Base-by-base conservation (phyloP, 2,797 vertebrate species). In the Bovichtus variegatus region DNA sequence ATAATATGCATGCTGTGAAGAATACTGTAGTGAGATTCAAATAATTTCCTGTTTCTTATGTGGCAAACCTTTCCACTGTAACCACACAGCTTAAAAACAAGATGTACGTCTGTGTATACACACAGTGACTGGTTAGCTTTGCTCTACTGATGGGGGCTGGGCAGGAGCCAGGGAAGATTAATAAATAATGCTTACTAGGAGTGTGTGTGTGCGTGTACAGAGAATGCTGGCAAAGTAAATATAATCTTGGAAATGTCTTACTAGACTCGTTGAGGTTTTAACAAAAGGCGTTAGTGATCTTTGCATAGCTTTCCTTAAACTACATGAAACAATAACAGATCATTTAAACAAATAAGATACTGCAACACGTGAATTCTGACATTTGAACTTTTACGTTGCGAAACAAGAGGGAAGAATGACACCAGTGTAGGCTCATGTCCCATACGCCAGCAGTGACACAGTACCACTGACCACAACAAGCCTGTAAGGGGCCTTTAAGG, bases 101-200 rank as follows among this genome's bases (percentile, higher is more conserved):
- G 60, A 59, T 6, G 6, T n/a, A 21, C 11, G 13, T n/a, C 23
- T 78, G 43, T 55, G 47, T 43, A 44, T 38, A 58, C 9, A 55
- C n/a, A 50, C 38, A 25, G 47, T 77, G n/a, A n/a, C 69, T 69
- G 43, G 43, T 68, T 54, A n/a, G 29, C 21, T 15, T 76, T 58
- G 23, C 50, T 80, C 41, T 81, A 50, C 31, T 27, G 64, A 65
- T 59, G 41, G 71, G 49, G 29, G 75, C 54, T 59, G 67, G 43
- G 67, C 40, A 63, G 49, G 58, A 82, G 69, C 41, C 47, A 54
- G 43, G 49, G 23, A 10, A 54, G 43, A 68, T 76, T 54, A 75
- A 83, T 55, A 74, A 83, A 73, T 74, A 43, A 84, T 25, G 46
- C 29, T 64, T 10, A 60, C 18, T 43, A 15, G 16, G 29, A 55